Evolutionary conservation across 2,888 invertebrate species (phyloP), one percentile per base, ranked within the genome.

Genomic region (Rhopalosiphum nymphaeae): DNA sequence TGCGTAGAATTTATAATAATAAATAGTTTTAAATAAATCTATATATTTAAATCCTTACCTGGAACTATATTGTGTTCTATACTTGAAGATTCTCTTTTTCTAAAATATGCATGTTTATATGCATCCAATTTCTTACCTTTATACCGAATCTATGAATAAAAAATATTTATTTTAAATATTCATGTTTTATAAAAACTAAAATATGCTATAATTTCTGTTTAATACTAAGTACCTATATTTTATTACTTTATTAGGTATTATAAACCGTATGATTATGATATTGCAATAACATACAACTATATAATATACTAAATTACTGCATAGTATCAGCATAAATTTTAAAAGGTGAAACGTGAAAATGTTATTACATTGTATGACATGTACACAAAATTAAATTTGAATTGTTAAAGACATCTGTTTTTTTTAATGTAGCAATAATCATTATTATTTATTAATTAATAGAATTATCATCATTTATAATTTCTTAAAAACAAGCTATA

Each of bases 41-140:
- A n/a, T 49, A 61, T 36, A 36, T 61, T 36, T 36, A 26, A 78
- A 78, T 78, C 36, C 36, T 57, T 92, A 92, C 92, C 92, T 87
- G 86, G 86, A n/a, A 61, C 36, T 87, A 7, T 61, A 92, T 61
- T 94, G 95, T 96, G 95, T 94, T 95, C 95, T 94, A 96, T 94
- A 94, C 95, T 95, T 94, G 96, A 96, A 94, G 96, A 96, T 94
- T 96, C 96, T 95, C 96, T 96, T 95, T 97, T 98, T 94, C 98
- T 97, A 95, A 98, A 97, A 97, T 98, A 98, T 94, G 97, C 97
- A 95, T 98, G 98, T 96, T 98, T 98, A 95, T 98, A 98, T 10
- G 98, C 97, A 96, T 98, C 98, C 95, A 99, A 96, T 96, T 98
- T 98, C 95, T 97, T 98, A 1, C 98, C 98, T 95, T 97, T 97